Percentiles rank a stretch among this genome's conserved stretches.
phyloP scores from a whole-genome alignment of 2,888 invertebrate genomes.

The Pollenia labialis region DNA sequence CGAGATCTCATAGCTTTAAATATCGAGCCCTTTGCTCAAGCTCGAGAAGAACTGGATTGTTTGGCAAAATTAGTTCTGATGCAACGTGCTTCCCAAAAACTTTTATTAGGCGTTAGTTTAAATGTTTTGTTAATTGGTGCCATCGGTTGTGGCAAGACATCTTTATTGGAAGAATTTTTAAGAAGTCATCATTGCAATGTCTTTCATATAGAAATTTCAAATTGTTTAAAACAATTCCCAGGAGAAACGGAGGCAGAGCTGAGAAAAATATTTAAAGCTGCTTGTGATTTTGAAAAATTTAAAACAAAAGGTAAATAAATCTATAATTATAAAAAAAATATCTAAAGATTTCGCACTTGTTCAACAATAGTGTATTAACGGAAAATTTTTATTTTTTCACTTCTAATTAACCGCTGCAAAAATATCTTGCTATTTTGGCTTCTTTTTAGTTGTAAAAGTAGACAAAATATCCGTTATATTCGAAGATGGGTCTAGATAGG shows the following conservation, averaged over 20 bases:
- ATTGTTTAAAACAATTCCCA: slow-evolving; percentile 84
- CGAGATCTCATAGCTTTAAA: slow-evolving; percentile 45
- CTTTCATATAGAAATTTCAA: slow-evolving; percentile 79
- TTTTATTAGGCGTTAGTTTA: slow-evolving; percentile 24
- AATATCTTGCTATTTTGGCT: too few relatives aligned
- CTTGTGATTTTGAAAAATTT: slow-evolving; percentile 79
- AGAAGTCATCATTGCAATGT: slow-evolving; percentile 84
- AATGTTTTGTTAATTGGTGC: slow-evolving; percentile 84
- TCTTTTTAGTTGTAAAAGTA: too few relatives aligned
- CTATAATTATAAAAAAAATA: too few relatives aligned
- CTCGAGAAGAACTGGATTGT: slow-evolving; percentile 77
- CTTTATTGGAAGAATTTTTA: slow-evolving; percentile 85
- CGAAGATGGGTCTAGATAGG: too few relatives aligned
- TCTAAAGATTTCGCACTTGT: too few relatives aligned
- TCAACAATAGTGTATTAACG: too few relatives aligned
- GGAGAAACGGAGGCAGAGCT: slow-evolving; percentile 85
- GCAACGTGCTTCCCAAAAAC: slow-evolving; percentile 74
- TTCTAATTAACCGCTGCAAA: background rate
- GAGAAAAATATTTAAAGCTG: slow-evolving; percentile 84
- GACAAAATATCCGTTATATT: too few relatives aligned
- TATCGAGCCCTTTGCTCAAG: slow-evolving; percentile 76
- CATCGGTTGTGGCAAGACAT: slow-evolving; percentile 86
- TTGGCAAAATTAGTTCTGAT: slow-evolving; percentile 79
- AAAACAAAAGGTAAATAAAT: slow-evolving; percentile 72
- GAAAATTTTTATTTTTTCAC: background rate